A percentile compares a stretch with the other conserved stretches of the same genome.
Evolutionary conservation across 2,113 vertebrate genomes (phyloP).

Genomic region (Oryzias javanicus): DNA sequence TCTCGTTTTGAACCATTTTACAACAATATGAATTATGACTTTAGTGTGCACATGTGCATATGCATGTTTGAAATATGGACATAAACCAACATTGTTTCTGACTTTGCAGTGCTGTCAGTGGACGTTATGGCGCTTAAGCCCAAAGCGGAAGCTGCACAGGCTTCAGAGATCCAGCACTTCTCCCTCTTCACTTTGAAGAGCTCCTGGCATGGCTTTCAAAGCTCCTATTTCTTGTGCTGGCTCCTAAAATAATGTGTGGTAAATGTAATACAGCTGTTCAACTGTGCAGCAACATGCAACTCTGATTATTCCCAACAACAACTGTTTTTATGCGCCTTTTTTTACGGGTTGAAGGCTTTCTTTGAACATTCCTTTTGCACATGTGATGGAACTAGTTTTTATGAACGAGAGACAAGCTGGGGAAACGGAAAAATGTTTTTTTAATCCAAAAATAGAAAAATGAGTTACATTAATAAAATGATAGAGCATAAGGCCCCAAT

Average conservation of each 20-base stretch:
- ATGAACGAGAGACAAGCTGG: no score
- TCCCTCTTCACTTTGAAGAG: constrained; percentile 59
- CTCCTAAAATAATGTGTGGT: constrained; percentile 59
- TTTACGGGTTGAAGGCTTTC: background rate
- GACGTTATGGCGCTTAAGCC: constrained; percentile 14
- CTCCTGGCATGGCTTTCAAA: constrained; percentile 62
- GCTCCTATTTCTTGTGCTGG: constrained; percentile 40
- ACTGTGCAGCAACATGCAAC: constrained; percentile 46
- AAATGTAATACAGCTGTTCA: constrained; percentile 60
- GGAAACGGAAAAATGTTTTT: no score
- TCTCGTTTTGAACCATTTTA: no score
- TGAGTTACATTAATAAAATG: no score
- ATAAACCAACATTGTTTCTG: constrained; percentile 9
- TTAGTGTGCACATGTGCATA: no score
- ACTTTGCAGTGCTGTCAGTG: background rate
- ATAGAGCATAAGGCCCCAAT: no score
- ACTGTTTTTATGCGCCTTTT: constrained; percentile 14
- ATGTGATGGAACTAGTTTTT: no score
- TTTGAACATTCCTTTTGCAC: constrained; percentile 1
- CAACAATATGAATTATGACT: no score
- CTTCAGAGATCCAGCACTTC: constrained; percentile 37
- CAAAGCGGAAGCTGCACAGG: constrained; percentile 53
- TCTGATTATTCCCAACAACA: constrained; percentile 40
- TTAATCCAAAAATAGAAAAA: no score
- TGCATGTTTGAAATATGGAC: background rate